A percentile compares a stretch with the other conserved stretches of the same genome.
These are phyloP conservation scores for Ormyrus labotus DNA, from an alignment of 2,888 invertebrate species.

Conservation along the genomic window DNA sequence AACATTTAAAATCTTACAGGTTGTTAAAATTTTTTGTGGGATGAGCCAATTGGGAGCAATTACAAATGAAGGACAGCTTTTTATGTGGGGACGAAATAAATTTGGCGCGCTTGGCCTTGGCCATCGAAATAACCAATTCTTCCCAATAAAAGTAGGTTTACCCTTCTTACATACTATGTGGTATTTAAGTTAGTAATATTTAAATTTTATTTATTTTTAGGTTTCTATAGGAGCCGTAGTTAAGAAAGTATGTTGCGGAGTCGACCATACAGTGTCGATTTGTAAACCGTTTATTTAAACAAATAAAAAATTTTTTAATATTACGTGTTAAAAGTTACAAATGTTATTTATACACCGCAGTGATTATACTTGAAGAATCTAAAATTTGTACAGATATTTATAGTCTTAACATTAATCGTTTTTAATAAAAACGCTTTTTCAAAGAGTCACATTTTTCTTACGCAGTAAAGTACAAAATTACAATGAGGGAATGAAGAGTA, in stretches of 20 bases:
- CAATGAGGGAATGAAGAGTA: not conserved
- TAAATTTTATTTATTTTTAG: conserved; percentile 65
- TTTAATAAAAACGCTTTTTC: conserved; percentile 36
- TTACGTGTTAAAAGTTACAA: conserved; percentile 6
- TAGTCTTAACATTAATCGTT: conserved; percentile 41
- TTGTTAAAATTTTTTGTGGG: conserved; percentile 83
- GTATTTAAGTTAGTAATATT: not conserved
- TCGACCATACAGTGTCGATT: conserved; percentile 89
- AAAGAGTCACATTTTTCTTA: not conserved
- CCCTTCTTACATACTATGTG: no score
- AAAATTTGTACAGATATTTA: conserved; percentile 46
- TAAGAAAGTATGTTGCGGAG: conserved; percentile 85
- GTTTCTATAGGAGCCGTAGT: conserved; percentile 87
- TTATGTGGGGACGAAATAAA: conserved; percentile 94
- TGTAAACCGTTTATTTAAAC: conserved; percentile 83
- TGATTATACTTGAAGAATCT: conserved; percentile 15
- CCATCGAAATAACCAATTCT: conserved; percentile 87
- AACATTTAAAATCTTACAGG: conserved; percentile 58
- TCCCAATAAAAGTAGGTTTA: conserved; percentile 85
- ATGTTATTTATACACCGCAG: not conserved
- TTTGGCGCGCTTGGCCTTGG: conserved; percentile 91
- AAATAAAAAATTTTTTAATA: conserved; percentile 46
- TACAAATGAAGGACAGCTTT: conserved; percentile 89
- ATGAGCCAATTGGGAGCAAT: conserved; percentile 88
- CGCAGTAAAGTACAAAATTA: conserved; percentile 1